These are phyloP conservation scores for Sakesphorus luctuosus DNA, from an alignment of 2,113 vertebrate genomes.

Conservation along the genomic window DNA sequence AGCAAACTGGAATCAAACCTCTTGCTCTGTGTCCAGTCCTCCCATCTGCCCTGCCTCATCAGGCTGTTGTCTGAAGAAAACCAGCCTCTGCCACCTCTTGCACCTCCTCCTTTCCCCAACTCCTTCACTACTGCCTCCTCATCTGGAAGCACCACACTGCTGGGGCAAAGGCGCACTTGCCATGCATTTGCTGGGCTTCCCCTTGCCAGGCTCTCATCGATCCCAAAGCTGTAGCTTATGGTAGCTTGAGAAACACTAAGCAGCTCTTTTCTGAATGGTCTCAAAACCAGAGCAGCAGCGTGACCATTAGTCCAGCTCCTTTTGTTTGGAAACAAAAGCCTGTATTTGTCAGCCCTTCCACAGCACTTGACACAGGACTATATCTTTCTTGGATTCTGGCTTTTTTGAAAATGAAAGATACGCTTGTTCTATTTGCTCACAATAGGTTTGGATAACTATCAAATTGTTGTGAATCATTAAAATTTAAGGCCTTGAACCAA, in stretches of 20 bases:
- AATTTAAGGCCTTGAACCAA: neutral
- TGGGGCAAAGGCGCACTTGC: neutral
- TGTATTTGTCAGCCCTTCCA: neutral
- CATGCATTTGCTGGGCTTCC: neutral
- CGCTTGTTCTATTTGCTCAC: neutral
- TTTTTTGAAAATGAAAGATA: constrained; percentile 8
- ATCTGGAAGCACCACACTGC: neutral
- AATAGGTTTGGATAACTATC: neutral
- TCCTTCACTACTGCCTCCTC: neutral
- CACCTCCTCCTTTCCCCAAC: neutral
- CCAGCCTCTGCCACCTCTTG: neutral
- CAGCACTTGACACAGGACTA: neutral
- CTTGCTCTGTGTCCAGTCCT: neutral
- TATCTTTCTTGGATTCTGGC: neutral
- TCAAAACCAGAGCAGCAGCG: neutral
- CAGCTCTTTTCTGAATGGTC: neutral
- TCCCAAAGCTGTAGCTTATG: neutral
- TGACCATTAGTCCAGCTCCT: neutral
- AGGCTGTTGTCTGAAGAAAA: neutral
- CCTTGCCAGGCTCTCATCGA: neutral
- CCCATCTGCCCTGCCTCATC: neutral
- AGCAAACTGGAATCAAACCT: neutral
- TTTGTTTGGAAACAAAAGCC: neutral
- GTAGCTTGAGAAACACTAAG: neutral
- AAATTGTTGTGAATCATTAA: neutral